phyloP scores from a whole-genome alignment of 2,113 vertebrate species.

The Clinocottus analis region DNA sequence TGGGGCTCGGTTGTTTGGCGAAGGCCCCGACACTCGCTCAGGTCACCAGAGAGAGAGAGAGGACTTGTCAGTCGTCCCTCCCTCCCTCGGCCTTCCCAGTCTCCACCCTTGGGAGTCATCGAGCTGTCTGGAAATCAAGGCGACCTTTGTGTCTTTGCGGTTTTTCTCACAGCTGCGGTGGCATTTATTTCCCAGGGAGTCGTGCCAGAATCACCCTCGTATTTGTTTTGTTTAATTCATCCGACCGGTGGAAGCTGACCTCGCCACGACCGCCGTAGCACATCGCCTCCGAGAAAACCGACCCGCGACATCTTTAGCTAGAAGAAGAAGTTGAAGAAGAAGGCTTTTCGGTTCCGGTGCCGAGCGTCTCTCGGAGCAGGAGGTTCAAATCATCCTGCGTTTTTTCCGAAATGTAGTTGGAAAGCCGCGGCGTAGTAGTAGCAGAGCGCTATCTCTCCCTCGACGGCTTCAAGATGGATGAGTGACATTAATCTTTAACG shows the following conservation, averaged over 20 bases:
- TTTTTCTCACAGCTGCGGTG: conserved; percentile 62
- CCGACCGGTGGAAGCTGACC: conserved; percentile 48
- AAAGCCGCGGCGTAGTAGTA: no score
- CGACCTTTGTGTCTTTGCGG: conserved; percentile 62
- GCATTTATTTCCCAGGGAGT: conserved; percentile 57
- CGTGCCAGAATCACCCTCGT: conserved; percentile 27
- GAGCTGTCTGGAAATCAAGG: conserved; percentile 72
- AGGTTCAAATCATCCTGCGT: conserved; percentile 43
- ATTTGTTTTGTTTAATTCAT: conserved; percentile 71
- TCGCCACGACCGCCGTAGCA: conserved; percentile 44
- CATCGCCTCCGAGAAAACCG: conserved; percentile 12
- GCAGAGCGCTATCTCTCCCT: conserved; percentile 28
- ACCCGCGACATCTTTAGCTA: conserved; percentile 45
- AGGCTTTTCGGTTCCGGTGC: conserved; percentile 33
- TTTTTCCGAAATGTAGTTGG: conserved; percentile 31
- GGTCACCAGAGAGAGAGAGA: conserved; percentile 61
- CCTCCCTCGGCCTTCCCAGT: conserved; percentile 5
- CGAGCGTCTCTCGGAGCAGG: conserved; percentile 32
- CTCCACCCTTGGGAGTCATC: conserved; percentile 57
- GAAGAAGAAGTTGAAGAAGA: conserved; percentile 44
- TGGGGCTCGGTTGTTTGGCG: conserved; percentile 71
- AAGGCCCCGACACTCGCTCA: conserved; percentile 61
- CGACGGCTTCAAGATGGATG: conserved; percentile 45
- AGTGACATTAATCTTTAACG: conserved; percentile 37
- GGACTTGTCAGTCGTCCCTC: conserved; percentile 57